Percentiles rank a stretch among this genome's conserved stretches.
Evolutionary conservation across 2,888 invertebrate genomes (phyloP).

Genomic region (Coronaproctus castanopsis): DNA sequence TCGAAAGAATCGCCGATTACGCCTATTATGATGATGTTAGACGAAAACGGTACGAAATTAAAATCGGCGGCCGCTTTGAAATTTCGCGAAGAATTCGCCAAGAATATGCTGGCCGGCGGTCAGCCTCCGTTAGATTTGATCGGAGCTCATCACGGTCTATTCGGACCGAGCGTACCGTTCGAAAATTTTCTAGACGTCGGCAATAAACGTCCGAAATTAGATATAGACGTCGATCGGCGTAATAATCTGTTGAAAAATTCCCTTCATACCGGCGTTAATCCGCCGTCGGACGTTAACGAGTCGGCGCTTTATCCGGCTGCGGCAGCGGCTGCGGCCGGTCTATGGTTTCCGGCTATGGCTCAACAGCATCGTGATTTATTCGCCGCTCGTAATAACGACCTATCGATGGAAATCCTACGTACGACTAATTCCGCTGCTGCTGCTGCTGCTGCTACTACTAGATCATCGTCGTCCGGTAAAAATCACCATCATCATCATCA

Average conservation of each 20-base stretch:
- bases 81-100: conserved; percentile 54
- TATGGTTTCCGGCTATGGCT: conserved; percentile 60
- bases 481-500: conserved; percentile 28
- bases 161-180: conserved; percentile 41
- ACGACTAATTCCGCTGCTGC: no score
- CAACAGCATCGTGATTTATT: conserved; percentile 38
- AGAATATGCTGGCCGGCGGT: conserved; percentile 40
- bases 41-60: conserved; percentile 35
- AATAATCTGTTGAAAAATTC: conserved; percentile 13
- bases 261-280: conserved; percentile 2
- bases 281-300: no score
- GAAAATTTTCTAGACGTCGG: conserved; percentile 54
- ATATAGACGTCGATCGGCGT: conserved; percentile 33
- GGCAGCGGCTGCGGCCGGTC: conserved; percentile 32
- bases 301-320: no score
- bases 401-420: conserved; percentile 20
- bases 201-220: conserved; percentile 57
- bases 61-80: conserved; percentile 39
- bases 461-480: conserved; percentile 27
- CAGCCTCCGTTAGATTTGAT: conserved; percentile 39
- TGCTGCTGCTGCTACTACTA: no score
- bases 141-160: conserved; percentile 44
- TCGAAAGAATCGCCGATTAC: conserved; percentile 19
- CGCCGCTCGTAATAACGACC: conserved; percentile 19
- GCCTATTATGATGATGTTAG: conserved; percentile 17